Evolutionary conservation across 2,888 invertebrate genomes (phyloP).

Genomic region (Cryptocheilus praepositus): DNA sequence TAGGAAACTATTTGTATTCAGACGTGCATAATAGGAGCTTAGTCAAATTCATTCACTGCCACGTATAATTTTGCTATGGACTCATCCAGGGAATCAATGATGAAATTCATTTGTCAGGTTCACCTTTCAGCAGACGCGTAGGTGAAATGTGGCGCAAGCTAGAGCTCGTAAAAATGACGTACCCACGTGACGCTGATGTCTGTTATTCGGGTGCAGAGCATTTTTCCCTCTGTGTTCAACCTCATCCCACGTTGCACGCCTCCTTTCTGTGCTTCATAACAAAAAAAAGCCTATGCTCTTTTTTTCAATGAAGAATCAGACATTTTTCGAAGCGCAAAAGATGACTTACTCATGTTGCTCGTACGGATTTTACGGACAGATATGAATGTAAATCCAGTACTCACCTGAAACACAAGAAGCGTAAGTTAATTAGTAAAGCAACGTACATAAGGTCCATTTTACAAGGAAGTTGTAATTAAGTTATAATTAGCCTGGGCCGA

Average conservation of each 20-base stretch:
- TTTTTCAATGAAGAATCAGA: neutral
- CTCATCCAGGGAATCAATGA: constrained; percentile 17
- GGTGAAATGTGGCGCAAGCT: constrained; percentile 31
- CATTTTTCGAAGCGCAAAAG: too few relatives aligned
- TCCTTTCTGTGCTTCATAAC: too few relatives aligned
- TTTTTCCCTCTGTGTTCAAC: constrained; percentile 4
- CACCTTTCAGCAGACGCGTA: constrained; percentile 18
- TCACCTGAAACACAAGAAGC: constrained; percentile 59
- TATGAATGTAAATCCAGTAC: constrained; percentile 27
- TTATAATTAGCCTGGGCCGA: too few relatives aligned
- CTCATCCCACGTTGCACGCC: too few relatives aligned
- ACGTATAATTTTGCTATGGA: too few relatives aligned
- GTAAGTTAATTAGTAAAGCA: constrained; percentile 23
- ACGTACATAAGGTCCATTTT: too few relatives aligned
- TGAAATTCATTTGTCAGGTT: constrained; percentile 53
- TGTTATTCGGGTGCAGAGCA: constrained; percentile 26
- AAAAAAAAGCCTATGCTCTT: neutral
- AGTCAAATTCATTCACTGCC: too few relatives aligned
- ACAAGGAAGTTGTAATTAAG: too few relatives aligned
- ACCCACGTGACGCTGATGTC: constrained; percentile 1
- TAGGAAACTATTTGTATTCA: constrained; percentile 3
- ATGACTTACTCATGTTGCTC: neutral
- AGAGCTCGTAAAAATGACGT: constrained; percentile 43
- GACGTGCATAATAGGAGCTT: too few relatives aligned
- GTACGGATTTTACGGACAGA: constrained; percentile 36